Conservation (phyloP, 2,797 vertebrate genomes). For the Lepus townsendii region DNA sequence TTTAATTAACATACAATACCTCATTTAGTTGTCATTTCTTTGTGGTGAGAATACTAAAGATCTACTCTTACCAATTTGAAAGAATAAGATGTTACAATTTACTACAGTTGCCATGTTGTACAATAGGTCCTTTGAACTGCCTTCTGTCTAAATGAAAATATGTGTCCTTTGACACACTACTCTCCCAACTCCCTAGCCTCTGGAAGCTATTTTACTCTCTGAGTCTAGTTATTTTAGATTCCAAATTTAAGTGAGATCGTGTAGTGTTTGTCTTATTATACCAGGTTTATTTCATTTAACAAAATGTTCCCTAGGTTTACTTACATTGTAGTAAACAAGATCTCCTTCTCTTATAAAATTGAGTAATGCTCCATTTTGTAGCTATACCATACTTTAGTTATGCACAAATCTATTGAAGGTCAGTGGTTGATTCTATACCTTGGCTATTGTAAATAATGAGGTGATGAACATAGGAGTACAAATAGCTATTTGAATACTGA, state of each 20-base stretch:
- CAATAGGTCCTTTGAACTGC: background rate
- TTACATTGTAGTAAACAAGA: background rate
- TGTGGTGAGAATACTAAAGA: background rate
- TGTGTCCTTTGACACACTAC: background rate
- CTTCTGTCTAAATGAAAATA: background rate
- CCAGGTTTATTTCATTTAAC: background rate
- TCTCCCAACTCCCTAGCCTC: too few relatives aligned
- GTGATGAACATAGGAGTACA: background rate
- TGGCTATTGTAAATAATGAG: background rate
- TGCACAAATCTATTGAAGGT: background rate
- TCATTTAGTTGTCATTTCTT: background rate
- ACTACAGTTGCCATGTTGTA: background rate
- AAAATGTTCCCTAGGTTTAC: background rate
- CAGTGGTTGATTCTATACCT: background rate
- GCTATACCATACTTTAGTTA: too few relatives aligned
- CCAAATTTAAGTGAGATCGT: background rate
- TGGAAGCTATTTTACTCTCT: background rate
- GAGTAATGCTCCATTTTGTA: background rate
- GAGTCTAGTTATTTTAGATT: background rate
- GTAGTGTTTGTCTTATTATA: background rate
- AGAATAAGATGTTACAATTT: background rate
- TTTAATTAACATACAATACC: background rate
- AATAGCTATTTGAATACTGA: background rate
- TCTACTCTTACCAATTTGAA: background rate
- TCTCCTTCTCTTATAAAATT: background rate